These are phyloP conservation scores for Temnothorax longispinosus DNA, from an alignment of 1,140 invertebrate species.

Conservation along the genomic window DNA sequence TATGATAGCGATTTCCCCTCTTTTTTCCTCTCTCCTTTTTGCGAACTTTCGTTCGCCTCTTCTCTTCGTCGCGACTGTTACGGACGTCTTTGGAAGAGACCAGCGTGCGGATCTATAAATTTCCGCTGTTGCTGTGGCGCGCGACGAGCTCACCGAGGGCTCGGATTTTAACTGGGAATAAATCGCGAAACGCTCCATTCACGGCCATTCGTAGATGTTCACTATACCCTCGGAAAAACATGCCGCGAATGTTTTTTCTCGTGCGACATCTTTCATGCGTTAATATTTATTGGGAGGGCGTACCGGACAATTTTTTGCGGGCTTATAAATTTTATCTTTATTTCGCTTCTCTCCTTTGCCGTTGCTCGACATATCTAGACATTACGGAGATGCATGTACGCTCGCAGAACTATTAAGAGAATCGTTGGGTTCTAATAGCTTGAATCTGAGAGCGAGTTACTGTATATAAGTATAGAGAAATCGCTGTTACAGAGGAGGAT, in stretches of 20 bases:
- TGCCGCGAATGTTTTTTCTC: constrained; percentile 25
- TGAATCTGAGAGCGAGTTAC: background rate
- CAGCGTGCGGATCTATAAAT: constrained; percentile 73
- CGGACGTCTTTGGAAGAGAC: constrained; percentile 46
- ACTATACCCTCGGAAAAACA: background rate
- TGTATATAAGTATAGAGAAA: background rate
- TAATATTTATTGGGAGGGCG: constrained; percentile 56
- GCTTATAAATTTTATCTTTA: constrained; percentile 50
- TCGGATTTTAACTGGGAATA: constrained; percentile 71
- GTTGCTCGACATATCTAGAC: background rate
- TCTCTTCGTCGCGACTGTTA: constrained; percentile 10
- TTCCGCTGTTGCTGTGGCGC: constrained; percentile 45
- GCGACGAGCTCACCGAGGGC: constrained; percentile 51
- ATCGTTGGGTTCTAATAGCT: background rate
- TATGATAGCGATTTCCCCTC: constrained; percentile 15
- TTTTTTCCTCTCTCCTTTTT: background rate
- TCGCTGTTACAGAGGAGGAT: too few species aligned
- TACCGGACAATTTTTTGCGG: constrained; percentile 24
- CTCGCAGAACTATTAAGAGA: background rate
- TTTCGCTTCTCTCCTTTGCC: constrained; percentile 7
- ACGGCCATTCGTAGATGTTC: constrained; percentile 20
- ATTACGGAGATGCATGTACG: background rate
- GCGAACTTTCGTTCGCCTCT: background rate
- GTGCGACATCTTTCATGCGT: constrained; percentile 37
- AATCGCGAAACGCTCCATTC: constrained; percentile 51